Base-by-base conservation (phyloP, 2,113 vertebrate species). In the human (Homo sapiens) region DNA sequence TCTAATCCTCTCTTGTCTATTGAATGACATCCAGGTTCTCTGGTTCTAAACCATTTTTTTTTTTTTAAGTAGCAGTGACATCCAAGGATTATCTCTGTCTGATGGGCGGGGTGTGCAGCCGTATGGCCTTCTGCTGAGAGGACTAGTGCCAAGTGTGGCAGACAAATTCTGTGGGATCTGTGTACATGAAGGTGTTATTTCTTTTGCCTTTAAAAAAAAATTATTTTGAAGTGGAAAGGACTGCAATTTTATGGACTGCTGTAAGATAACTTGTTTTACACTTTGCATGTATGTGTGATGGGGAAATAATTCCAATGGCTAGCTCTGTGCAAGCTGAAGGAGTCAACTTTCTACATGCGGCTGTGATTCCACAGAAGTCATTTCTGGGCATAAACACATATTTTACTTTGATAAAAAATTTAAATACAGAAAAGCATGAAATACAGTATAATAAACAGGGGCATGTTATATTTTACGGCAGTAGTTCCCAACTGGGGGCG, bases 1-100 rank as follows among this genome's bases (percentile, higher is more conserved):
- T 61, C 52, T 59, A 97, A 97, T 98, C 97, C 78, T 97, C 93
- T 97, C 81, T 83, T 89, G 79, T 97, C 86, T 89, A 20, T 4
- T 96, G 83, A 43, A 79, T 79, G 96, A 96, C 52, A 96, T 97
- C 89, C 92, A 93, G 93, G 25, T 87, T 86, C 96, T 98, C 81
- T 93, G 70, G 75, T 96, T 97, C 96, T 83, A 92, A 76, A 81
- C 76, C 70, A 45, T 85, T 18, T 20, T 52, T 55, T 50, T 23
- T 92, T 64, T 85, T 81, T 80, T 68, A 64, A 45, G 76, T 10
- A 96, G 86, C 6, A 80, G 96, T 96, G 23, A 96, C 72, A 97
- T 27, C 35, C 94, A 96, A 85, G 59, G 32, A 85, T 97, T 97
- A 96, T 82, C 59, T 94, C 90, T 89, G 66, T 81, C 50, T 94